A percentile compares a stretch with the other conserved stretches of the same genome.
Evolutionary conservation across 2,888 invertebrate species (phyloP).

Genomic region (Drosophila yooni): DNA sequence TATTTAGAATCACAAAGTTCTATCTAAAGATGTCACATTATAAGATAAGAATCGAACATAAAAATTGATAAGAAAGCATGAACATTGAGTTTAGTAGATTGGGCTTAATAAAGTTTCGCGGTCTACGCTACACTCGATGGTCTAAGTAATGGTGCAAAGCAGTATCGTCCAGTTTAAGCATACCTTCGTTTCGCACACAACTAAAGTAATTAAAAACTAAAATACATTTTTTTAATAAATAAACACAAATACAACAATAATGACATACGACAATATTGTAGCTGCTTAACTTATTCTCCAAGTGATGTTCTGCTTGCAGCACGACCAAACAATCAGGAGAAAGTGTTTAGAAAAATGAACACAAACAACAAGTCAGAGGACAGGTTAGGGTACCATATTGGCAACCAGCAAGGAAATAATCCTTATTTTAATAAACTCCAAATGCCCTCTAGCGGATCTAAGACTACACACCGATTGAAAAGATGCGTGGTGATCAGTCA

Average conservation of each 20-base stretch:
- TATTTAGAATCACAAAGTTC: neutral
- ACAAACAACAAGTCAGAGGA: too few relatives aligned
- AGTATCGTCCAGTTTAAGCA: too few relatives aligned
- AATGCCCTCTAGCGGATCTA: neutral
- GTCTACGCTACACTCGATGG: neutral
- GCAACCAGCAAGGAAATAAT: neutral
- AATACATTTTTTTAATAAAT: too few relatives aligned
- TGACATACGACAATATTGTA: too few relatives aligned
- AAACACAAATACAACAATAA: too few relatives aligned
- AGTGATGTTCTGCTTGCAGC: neutral
- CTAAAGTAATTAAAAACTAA: too few relatives aligned
- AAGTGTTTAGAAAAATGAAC: neutral
- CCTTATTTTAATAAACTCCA: neutral
- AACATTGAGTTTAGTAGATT: neutral
- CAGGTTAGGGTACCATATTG: neutral
- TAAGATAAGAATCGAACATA: neutral
- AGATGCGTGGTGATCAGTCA: neutral
- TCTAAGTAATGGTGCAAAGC: too few relatives aligned
- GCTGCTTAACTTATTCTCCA: too few relatives aligned
- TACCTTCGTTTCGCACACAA: too few relatives aligned
- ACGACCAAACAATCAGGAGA: neutral
- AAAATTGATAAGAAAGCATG: neutral
- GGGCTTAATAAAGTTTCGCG: neutral
- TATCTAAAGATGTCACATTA: neutral
- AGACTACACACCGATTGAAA: neutral